Evolutionary conservation across 2,888 invertebrate genomes (phyloP).

Genomic region (Caenorhabditis parvicauda): DNA sequence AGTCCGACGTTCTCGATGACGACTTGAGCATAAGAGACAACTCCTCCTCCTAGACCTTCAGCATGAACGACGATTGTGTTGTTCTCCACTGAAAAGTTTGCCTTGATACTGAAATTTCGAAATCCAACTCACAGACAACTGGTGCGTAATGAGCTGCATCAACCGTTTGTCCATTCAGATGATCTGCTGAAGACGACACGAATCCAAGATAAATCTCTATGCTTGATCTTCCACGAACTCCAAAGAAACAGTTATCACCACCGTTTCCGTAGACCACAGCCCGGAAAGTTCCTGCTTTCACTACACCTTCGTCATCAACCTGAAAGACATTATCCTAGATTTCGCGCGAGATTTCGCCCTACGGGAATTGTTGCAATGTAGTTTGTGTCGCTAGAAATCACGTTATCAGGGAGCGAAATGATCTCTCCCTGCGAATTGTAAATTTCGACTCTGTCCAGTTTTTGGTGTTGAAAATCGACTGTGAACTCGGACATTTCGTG

Average conservation of each 20-base stretch:
- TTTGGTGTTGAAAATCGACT: slow-evolving; percentile 39
- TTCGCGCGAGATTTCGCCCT: background rate
- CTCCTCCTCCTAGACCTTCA: slow-evolving; percentile 28
- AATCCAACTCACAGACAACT: slow-evolving; percentile 27
- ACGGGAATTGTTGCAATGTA: slow-evolving; percentile 38
- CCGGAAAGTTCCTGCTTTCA: slow-evolving; percentile 35
- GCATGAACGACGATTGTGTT: slow-evolving; percentile 46
- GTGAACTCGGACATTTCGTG: slow-evolving; percentile 46
- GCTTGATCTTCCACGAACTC: slow-evolving; percentile 36
- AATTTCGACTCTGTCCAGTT: slow-evolving; percentile 13
- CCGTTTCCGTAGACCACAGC: slow-evolving; percentile 19
- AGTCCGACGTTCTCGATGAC: slow-evolving; percentile 29
- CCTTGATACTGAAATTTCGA: background rate
- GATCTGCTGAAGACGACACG: slow-evolving; percentile 28
- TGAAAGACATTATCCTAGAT: slow-evolving; percentile 8
- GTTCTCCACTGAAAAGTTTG: slow-evolving; percentile 19
- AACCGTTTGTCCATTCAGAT: slow-evolving; percentile 35
- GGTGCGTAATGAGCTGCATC: slow-evolving; percentile 46
- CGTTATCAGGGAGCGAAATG: slow-evolving; percentile 25
- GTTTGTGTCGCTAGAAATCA: slow-evolving; percentile 37
- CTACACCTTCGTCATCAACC: slow-evolving; percentile 35
- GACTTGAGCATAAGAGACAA: slow-evolving; percentile 32
- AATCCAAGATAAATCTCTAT: slow-evolving; percentile 40
- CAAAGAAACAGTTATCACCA: slow-evolving; percentile 34
- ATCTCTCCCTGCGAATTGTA: slow-evolving; percentile 29